Evolutionary conservation across 2,888 invertebrate species (phyloP).

Genomic region (Nomada ruficornis): DNA sequence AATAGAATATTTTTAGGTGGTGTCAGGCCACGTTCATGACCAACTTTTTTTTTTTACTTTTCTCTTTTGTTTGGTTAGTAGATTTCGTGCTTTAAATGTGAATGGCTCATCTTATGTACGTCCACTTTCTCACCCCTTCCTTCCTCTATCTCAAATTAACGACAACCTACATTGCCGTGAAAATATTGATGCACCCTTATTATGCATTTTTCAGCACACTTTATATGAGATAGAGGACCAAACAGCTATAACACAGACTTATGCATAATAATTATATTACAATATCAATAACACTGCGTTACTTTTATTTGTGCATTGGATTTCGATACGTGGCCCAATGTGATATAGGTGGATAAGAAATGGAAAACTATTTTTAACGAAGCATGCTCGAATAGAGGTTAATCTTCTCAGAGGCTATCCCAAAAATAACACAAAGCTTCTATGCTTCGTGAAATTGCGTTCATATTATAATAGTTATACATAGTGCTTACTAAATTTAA

Average conservation of each 20-base stretch:
- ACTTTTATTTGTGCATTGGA: conserved; percentile 20
- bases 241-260: no score
- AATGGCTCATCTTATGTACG: not conserved
- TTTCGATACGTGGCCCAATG: conserved; percentile 44
- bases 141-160: no score
- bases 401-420: conserved; percentile 80
- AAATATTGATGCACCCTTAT: no score
- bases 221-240: no score
- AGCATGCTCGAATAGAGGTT: conserved; percentile 81
- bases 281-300: not conserved
- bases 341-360: conserved; percentile 64
- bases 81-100: conserved; percentile 26
- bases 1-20: conserved; percentile 78
- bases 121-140: no score
- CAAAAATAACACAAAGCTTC: conserved; percentile 80
- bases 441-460: conserved; percentile 67
- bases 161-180: no score
- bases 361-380: conserved; percentile 79
- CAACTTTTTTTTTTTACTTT: conserved; percentile 61
- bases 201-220: no score
- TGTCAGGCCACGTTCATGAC: conserved; percentile 75
- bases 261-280: no score
- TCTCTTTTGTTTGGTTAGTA: conserved; percentile 12
- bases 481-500: conserved; percentile 23
- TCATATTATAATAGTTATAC: conserved; percentile 45